A percentile compares a stretch with the other conserved stretches of the same genome.
Conservation (phyloP, 2,797 vertebrate genomes). For the Melanotaenia trifasciata region DNA sequence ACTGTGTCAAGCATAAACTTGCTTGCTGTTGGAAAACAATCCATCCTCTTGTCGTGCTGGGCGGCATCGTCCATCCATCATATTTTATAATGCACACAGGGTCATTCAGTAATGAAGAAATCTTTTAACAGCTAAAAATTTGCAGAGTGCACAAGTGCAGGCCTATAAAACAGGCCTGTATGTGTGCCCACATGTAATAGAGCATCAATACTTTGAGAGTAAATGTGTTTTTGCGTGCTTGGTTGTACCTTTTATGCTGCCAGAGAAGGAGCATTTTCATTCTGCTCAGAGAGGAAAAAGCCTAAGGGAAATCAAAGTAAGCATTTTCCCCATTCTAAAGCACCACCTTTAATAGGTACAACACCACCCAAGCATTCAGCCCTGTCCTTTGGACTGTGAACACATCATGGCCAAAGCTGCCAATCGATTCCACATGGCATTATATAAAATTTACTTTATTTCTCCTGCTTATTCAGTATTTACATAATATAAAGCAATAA, state of each 20-base stretch:
- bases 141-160: constrained; percentile 40
- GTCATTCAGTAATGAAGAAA: constrained; percentile 65
- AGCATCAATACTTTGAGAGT: constrained; percentile 19
- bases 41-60: constrained; percentile 63
- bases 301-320: constrained; percentile 82
- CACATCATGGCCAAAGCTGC: constrained; percentile 59
- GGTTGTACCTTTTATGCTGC: constrained; percentile 59
- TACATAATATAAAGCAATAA: neutral
- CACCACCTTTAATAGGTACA: constrained; percentile 78
- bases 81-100: constrained; percentile 59
- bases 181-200: constrained; percentile 1
- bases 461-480: constrained; percentile 16
- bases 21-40: constrained; percentile 58
- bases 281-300: constrained; percentile 75
- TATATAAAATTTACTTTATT: constrained; percentile 40
- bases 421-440: constrained; percentile 47
- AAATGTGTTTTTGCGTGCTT: constrained; percentile 39
- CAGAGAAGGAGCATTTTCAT: constrained; percentile 69
- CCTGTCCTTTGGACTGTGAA: constrained; percentile 72
- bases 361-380: constrained; percentile 70
- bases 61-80: constrained; percentile 67
- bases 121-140: constrained; percentile 57
- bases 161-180: constrained; percentile 35
- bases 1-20: constrained; percentile 45
- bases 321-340: constrained; percentile 76